Evolutionary conservation across 2,797 vertebrate genomes (phyloP), one percentile per base, ranked within the genome.

Genomic region (Chelonia mydas): DNA sequence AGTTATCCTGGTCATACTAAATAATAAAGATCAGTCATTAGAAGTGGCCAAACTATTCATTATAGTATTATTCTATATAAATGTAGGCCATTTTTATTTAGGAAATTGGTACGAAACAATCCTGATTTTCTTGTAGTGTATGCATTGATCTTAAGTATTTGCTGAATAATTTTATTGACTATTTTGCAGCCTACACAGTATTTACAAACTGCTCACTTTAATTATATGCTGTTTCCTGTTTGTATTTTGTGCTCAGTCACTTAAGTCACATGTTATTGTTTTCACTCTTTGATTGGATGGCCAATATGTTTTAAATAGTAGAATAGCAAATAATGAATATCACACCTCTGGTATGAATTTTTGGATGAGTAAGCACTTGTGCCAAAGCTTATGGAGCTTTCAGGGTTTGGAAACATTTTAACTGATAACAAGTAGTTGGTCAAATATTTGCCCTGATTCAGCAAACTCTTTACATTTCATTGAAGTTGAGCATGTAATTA

Each of bases 381-480:
- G 13, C 15, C 72, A 45, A 5, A 85, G 55, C 78, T 31, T 3
- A 53, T 11, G 41, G 79, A 53, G 33, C 23, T 53, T 51, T 12
- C 9, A 45, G 4, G 6, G 1, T 49, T 65, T 87, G n/a, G 41
- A 91, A n/a, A 77, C 2, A 31, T 54, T 90, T 94, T 51, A 4
- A 4, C 0, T 0, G 41, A 5, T 33, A 77, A 15, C 23, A 28
- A 31, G n/a, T 4, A 12, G 11, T 61, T 3, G 0, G n/a, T 41
- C 72, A 31, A 53, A 5, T 78, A 27, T 86, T 87, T n/a, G 13
- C 81, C 47, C 31, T 31, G 41, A 61, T 17, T 59, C 51, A 78
- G 28, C 16, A 53, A 37, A 86, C 13, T 12, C 49, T 19, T 6
- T 23, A 7, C 12, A 41, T 53, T 16, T 81, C 68, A 94, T 33